Evolutionary conservation across 2,888 invertebrate genomes (phyloP).

Genomic region (Omphaloscelis lunosa): DNA sequence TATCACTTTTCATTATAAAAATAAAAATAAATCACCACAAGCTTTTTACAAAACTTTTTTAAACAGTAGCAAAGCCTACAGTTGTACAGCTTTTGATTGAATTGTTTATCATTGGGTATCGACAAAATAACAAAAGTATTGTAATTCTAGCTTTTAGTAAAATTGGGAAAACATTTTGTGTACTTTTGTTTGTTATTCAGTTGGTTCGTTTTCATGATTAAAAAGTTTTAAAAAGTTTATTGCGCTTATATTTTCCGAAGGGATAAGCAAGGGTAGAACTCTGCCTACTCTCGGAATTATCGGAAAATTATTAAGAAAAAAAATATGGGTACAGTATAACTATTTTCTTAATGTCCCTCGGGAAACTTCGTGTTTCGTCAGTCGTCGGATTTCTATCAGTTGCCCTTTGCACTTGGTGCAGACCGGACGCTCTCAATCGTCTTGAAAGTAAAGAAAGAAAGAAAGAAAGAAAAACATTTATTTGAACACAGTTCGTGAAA

Average conservation of each 20-base stretch:
- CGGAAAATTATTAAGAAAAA: background rate
- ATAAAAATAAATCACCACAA: background rate
- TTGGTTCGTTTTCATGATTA: constrained; percentile 32
- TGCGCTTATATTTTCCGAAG: constrained; percentile 1
- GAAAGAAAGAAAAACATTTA: too few species aligned
- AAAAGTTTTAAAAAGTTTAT: constrained; percentile 25
- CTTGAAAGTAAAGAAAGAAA: too few species aligned
- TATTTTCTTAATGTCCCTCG: too few species aligned
- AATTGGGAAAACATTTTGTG: constrained; percentile 40
- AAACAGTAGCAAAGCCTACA: background rate
- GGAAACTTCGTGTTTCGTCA: too few species aligned
- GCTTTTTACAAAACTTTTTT: constrained; percentile 1
- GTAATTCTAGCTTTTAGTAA: constrained; percentile 44
- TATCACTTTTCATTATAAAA: background rate
- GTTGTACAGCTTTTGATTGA: constrained; percentile 15
- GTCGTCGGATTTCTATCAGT: too few species aligned
- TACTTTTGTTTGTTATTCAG: constrained; percentile 34
- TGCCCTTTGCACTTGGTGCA: too few species aligned
- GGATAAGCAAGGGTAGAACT: background rate
- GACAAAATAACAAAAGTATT: constrained; percentile 38
- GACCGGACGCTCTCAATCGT: too few species aligned
- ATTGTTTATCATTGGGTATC: constrained; percentile 21
- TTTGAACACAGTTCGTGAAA: too few species aligned
- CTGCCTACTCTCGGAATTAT: background rate
- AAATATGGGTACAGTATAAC: background rate